phyloP scores from a whole-genome alignment of 2,797 vertebrate genomes.

The Microctenopoma lineatum region DNA sequence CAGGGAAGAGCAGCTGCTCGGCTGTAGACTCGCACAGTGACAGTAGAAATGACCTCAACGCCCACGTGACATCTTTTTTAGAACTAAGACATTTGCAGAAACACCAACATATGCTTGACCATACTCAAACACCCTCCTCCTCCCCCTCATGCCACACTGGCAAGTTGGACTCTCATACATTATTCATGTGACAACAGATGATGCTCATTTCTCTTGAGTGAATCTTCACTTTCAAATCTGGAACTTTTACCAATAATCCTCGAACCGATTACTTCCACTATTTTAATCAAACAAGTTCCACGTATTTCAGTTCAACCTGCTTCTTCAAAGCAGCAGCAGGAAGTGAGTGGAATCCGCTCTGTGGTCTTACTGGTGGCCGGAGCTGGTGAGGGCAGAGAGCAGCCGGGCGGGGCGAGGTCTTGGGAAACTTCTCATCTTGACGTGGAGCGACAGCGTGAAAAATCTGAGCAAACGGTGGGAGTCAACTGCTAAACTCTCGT shows the following conservation, averaged over 20 bases:
- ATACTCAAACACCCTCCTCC: conserved; percentile 10
- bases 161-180: background rate
- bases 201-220: background rate
- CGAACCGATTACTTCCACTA: background rate
- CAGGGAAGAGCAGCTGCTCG: conserved; percentile 15
- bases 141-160: conserved; percentile 31
- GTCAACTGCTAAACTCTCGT: conserved; percentile 80
- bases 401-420: conserved; percentile 62
- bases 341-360: background rate
- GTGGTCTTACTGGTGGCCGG: conserved; percentile 13
- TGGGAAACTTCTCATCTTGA: conserved; percentile 91
- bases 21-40: background rate
- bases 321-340: conserved; percentile 16
- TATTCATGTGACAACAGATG: conserved; percentile 13
- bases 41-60: conserved; percentile 23
- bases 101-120: conserved; percentile 57
- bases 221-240: conserved; percentile 4
- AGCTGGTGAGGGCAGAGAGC: background rate
- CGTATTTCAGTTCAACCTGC: background rate
- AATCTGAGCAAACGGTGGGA: conserved; percentile 84
- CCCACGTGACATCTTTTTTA: conserved; percentile 52
- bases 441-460: conserved; percentile 84
- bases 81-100: conserved; percentile 23
- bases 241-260: background rate
- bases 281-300: background rate